Evolutionary conservation across 2,888 invertebrate genomes (phyloP), one percentile per base, ranked within the genome.

Genomic region (Melangyna quadrimaculata): DNA sequence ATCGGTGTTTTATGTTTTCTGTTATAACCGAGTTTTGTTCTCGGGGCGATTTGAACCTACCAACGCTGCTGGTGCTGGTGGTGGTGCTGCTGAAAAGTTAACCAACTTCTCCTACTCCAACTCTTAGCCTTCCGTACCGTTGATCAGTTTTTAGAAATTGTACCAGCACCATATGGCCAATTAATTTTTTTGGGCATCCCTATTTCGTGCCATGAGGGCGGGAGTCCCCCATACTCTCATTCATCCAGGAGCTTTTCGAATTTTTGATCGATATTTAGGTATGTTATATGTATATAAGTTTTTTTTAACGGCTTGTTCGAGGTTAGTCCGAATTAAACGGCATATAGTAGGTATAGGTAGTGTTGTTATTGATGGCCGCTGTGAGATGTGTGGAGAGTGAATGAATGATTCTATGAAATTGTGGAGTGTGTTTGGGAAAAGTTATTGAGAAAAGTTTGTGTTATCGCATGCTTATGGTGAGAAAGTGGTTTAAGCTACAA

Each of bases 241-340:
- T 59, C 35, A 12, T n/a, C 22, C 12, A 17, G 17, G 22, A 14
- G 14, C 22, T 35, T 59, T 48, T 35, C 32, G 45, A 45, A 72
- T n/a, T 63, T 80, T 81, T 73, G 86, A 86, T 86, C 77, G 77
- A 86, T 80, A n/a, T n/a, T n/a, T n/a, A n/a, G n/a, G n/a, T n/a
- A n/a, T n/a, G n/a, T n/a, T n/a, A n/a, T n/a, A n/a, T n/a, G n/a
- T n/a, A n/a, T n/a, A 72, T 63, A 78, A 78, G 77, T 86, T 86
- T 35, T 40, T 37, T 29, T 2, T 19, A 12, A 59, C 12, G 57
- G 72, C 70, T 65, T 77, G 80, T 80, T 81, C 73, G 63, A 70
- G 73, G 80, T 70, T 73, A 73, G 48, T 78, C 48, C 22, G 55
- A 81, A 86, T 86, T 78, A 73, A 73, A 55, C 53, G 77, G 35